These are phyloP conservation scores for Onychostruthus taczanowskii DNA, from an alignment of 2,113 vertebrate species.

Conservation along the genomic window DNA sequence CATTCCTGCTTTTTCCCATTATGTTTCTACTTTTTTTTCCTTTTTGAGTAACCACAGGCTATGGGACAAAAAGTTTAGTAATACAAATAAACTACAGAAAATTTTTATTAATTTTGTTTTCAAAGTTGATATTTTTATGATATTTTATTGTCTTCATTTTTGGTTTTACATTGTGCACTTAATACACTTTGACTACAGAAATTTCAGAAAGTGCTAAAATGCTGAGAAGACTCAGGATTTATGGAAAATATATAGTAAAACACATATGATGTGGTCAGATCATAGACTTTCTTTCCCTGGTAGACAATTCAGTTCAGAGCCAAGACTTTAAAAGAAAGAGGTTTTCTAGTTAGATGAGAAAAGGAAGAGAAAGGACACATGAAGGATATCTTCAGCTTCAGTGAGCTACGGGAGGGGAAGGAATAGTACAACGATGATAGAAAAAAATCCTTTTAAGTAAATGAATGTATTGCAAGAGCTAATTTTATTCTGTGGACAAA, in stretches of 20 bases:
- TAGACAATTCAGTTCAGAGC: neutral
- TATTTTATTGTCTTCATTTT: neutral
- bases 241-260: neutral
- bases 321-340: neutral
- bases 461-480: neutral
- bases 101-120: neutral
- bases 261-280: neutral
- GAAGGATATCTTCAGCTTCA: neutral
- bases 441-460: neutral
- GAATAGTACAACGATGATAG: neutral
- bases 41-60: neutral
- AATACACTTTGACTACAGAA: neutral
- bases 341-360: neutral
- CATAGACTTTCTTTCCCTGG: neutral
- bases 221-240: neutral
- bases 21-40: rapidly evolving
- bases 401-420: neutral
- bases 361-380: neutral
- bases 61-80: neutral
- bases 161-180: neutral
- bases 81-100: neutral
- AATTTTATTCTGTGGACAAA: neutral
- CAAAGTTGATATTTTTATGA: neutral
- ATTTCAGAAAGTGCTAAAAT: neutral
- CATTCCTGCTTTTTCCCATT: neutral